Base-by-base conservation (phyloP, 2,888 invertebrate species). In the Callyntrura guangdongensis region DNA sequence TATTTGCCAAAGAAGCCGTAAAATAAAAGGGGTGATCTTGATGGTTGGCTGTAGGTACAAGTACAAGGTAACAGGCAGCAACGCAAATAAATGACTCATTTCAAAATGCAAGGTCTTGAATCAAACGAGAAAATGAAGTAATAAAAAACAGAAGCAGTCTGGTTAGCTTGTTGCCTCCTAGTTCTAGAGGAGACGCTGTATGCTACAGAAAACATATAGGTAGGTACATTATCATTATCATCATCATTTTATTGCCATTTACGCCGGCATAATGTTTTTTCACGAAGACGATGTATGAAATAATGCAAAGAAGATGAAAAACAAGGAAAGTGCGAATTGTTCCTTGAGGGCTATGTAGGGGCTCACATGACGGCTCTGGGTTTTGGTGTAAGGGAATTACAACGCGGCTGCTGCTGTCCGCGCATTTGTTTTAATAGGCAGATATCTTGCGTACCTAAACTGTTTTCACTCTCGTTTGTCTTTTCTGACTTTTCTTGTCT, bases 251-350 rank as follows among this genome's bases (percentile, higher is more conserved):
- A 67, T 25, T 67, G 25, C 67, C 4, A 36, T 2, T 72, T 72
- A 45, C 17, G n/a, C 36, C n/a, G 36, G 47, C 45, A 27, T 1
- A 1, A 25, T 17, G n/a, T 25, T 53, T 56, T n/a, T n/a, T 56
- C n/a, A 56, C 56, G n/a, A 56, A 56, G 56, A 14, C n/a, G 14
- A 56, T 12, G 56, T 36, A 67, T 1, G 12, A 25, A 67, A 67
- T 36, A 25, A 67, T 27, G 14, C 27, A 25, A 17, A 69, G 27
- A 17, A 53, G 20, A 22, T 9, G 53, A 53, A 12, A 49, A 22
- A 53, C 25, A 77, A 49, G 20, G 77, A 77, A 77, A 77, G 77
- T 77, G 77, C 49, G 22, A 77, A 77, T 53, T 77, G 12, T 74
- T 53, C 22, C 74, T 74, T 74, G 49, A 74, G 74, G 74, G 74